phyloP scores from a whole-genome alignment of 2,113 vertebrate species.

The Carassius gibelio region DNA sequence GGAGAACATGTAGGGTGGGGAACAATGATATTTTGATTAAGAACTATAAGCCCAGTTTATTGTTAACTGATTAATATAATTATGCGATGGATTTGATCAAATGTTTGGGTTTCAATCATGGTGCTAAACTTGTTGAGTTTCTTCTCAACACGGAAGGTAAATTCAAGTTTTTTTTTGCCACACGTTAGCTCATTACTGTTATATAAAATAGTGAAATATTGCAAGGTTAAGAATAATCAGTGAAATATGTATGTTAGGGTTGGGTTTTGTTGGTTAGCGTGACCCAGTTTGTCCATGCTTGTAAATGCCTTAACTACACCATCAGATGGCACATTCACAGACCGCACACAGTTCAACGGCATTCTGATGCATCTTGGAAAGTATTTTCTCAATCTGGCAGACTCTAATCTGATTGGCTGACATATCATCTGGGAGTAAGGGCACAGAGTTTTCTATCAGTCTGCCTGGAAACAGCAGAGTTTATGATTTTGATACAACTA shows the following conservation, averaged over 20 bases:
- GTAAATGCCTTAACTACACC: background rate
- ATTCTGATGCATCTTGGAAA: background rate
- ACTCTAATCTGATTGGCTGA: slow-evolving; percentile 4
- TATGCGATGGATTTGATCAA: background rate
- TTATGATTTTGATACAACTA: background rate
- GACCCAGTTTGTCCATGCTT: background rate
- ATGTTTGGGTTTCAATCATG: background rate
- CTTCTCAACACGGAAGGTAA: too few species aligned
- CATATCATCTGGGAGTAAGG: slow-evolving; percentile 10
- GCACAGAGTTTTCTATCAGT: background rate
- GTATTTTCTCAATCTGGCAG: background rate
- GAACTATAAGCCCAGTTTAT: too few species aligned
- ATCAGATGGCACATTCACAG: background rate
- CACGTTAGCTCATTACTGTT: too few species aligned
- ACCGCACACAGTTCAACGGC: background rate
- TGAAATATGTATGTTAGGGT: background rate
- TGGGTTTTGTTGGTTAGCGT: background rate
- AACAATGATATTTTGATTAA: too few species aligned
- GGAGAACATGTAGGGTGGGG: background rate
- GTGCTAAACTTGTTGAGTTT: too few species aligned
- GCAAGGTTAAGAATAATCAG: too few species aligned
- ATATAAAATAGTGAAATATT: too few species aligned
- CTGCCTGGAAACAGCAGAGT: background rate
- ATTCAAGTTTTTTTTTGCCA: too few species aligned
- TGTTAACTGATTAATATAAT: background rate